phyloP scores from a whole-genome alignment of 2,797 vertebrate genomes.

The Lacerta bilineata region DNA sequence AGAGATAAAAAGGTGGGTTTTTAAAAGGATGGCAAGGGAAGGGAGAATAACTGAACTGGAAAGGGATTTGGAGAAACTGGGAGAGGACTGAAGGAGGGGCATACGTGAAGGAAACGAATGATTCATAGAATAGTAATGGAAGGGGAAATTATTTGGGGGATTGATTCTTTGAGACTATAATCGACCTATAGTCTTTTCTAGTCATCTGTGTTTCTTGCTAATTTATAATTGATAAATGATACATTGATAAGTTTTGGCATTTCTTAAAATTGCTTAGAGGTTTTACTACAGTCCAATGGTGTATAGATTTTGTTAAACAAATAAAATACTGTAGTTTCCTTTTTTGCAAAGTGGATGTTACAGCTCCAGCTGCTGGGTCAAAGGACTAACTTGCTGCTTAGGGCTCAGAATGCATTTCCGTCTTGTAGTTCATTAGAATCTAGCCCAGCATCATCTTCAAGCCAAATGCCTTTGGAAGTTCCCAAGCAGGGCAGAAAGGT shows the following conservation, averaged over 20 bases:
- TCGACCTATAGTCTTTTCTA: no score
- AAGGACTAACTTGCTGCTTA: neutral
- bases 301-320: no score
- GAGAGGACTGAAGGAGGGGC: neutral
- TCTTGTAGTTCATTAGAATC: neutral
- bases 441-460: neutral
- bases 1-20: neutral
- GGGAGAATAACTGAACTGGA: neutral
- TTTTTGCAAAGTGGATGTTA: neutral
- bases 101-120: neutral
- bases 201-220: no score
- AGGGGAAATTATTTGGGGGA: no score
- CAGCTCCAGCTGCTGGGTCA: no score
- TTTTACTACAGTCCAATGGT: no score
- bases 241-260: no score
- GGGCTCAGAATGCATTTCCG: neutral
- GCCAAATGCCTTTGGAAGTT: neutral
- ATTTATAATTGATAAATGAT: no score
- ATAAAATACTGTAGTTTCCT: no score
- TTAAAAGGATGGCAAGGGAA: no score
- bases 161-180: no score
- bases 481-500: neutral
- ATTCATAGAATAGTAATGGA: neutral
- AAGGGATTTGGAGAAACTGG: neutral
- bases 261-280: no score